phyloP scores from a whole-genome alignment of 2,888 invertebrate genomes.

The Polyommatus icarus region DNA sequence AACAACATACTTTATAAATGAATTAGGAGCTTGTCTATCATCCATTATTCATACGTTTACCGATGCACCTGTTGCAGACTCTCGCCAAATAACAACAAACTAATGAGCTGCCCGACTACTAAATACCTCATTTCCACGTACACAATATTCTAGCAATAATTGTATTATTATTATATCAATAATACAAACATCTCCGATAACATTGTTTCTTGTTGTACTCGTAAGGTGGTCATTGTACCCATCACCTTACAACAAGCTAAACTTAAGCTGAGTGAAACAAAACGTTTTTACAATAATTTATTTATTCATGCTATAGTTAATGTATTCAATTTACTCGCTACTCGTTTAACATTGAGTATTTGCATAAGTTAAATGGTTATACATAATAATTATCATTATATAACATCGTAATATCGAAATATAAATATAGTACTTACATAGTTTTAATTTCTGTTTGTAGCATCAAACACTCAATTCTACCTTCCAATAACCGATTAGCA shows the following conservation, averaged over 20 bases:
- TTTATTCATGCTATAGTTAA: background rate
- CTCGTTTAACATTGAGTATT: background rate
- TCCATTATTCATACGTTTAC: constrained; percentile 60
- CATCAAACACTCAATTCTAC: too few species aligned
- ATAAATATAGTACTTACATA: too few species aligned
- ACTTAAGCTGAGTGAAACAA: too few species aligned
- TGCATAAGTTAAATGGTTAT: background rate
- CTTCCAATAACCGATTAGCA: background rate
- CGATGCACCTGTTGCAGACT: constrained; percentile 48
- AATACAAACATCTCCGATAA: background rate
- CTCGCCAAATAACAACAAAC: constrained; percentile 37
- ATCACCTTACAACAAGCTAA: too few species aligned
- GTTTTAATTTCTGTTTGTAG: too few species aligned
- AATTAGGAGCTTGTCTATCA: constrained; percentile 54
- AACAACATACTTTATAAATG: constrained; percentile 52
- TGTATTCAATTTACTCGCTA: constrained; percentile 5
- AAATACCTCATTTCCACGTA: background rate
- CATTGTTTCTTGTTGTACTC: background rate
- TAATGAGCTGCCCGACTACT: constrained; percentile 24
- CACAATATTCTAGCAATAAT: background rate
- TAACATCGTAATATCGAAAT: too few species aligned
- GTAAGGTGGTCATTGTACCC: background rate
- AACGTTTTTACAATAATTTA: background rate
- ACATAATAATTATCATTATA: background rate
- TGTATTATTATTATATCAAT: too few species aligned